phyloP scores from a whole-genome alignment of 2,888 invertebrate species.

The Ypsolopha sequella region DNA sequence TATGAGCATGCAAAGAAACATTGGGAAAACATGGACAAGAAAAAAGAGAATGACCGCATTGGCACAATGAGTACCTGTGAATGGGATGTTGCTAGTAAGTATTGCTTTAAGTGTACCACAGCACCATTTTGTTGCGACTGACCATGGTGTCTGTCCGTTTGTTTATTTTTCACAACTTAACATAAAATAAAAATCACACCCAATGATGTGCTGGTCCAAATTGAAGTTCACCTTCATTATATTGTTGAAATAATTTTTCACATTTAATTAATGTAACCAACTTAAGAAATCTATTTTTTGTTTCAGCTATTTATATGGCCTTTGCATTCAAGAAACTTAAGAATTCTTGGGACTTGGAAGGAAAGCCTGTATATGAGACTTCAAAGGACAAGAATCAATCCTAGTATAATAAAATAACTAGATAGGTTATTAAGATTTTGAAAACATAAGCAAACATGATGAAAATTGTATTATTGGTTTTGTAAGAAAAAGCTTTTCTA shows the following conservation, averaged over 20 bases:
- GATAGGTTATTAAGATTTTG: too few species aligned
- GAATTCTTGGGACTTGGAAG: slow-evolving; percentile 73
- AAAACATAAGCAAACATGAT: too few species aligned
- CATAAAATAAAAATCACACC: neutral
- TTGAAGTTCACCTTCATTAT: neutral
- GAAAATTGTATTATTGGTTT: too few species aligned
- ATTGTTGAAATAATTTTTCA: neutral
- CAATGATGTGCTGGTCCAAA: neutral
- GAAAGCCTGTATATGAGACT: slow-evolving; percentile 69
- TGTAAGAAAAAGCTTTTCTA: too few species aligned
- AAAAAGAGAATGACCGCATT: slow-evolving; percentile 52
- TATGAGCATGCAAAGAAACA: slow-evolving; percentile 80
- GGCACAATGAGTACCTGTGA: slow-evolving; percentile 91
- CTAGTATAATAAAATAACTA: too few species aligned
- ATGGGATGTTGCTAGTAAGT: slow-evolving; percentile 95
- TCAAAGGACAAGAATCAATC: slow-evolving; percentile 13
- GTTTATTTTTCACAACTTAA: slow-evolving; percentile 2
- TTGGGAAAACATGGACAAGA: slow-evolving; percentile 47
- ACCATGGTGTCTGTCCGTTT: neutral
- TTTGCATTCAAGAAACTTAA: slow-evolving; percentile 88
- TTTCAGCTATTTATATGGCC: slow-evolving; percentile 83
- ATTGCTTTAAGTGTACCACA: too few species aligned
- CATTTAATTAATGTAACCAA: too few species aligned
- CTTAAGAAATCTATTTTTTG: slow-evolving; percentile 14
- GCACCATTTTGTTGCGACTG: too few species aligned